Conservation (phyloP, 2,797 vertebrate genomes). For the Ptychadena robeensis region DNA sequence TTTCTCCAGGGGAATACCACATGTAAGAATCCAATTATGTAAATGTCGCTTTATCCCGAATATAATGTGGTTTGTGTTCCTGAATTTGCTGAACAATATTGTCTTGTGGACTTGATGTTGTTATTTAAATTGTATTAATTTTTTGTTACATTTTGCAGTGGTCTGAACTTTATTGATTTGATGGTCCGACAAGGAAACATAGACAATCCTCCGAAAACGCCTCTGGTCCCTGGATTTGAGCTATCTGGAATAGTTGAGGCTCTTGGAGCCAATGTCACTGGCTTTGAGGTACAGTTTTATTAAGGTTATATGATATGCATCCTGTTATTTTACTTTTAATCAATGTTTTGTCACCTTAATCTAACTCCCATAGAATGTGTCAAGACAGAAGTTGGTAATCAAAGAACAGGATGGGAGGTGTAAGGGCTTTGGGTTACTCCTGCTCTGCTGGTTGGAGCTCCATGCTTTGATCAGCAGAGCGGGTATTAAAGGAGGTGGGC, state of each 20-base stretch:
- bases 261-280: conserved; percentile 87
- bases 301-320: not conserved
- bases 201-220: conserved; percentile 94
- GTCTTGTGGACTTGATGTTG: not conserved
- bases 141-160: conserved; percentile 75
- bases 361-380: no score
- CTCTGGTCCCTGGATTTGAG: conserved; percentile 95
- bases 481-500: no score
- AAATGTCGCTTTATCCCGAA: no score
- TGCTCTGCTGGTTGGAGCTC: no score
- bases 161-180: conserved; percentile 96
- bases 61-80: no score
- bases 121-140: not conserved
- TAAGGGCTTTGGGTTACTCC: no score
- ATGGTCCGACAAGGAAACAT: conserved; percentile 98
- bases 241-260: conserved; percentile 96
- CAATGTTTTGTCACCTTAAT: no score
- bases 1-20: no score
- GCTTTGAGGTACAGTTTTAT: conserved; percentile 86
- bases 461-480: no score
- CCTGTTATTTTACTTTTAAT: not conserved
- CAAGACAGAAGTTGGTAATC: no score
- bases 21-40: no score
- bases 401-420: no score
- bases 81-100: not conserved